Percentiles rank a stretch among this genome's conserved stretches.
Evolutionary conservation across 2,888 invertebrate genomes (phyloP).

Genomic region (Epirrita christyi): DNA sequence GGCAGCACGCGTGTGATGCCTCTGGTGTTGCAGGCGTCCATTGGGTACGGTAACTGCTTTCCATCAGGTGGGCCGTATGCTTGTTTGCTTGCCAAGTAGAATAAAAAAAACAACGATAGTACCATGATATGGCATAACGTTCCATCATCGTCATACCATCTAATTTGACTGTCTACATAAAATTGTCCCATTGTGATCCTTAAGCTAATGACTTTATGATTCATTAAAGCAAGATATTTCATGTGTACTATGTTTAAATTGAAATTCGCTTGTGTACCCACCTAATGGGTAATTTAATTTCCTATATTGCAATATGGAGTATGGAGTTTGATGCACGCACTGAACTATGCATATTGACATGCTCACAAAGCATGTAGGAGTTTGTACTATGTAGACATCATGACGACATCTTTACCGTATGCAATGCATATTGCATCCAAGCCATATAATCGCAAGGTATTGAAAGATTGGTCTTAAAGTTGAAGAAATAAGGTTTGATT

Average conservation of each 20-base stretch:
- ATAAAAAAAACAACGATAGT: too few species aligned
- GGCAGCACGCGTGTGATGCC: too few species aligned
- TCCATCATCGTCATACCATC: too few species aligned
- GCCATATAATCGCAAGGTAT: neutral
- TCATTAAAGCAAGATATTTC: neutral
- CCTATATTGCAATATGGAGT: constrained; percentile 6
- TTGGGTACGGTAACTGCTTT: too few species aligned
- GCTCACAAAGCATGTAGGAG: neutral
- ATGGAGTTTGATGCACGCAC: neutral
- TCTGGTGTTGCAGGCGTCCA: too few species aligned
- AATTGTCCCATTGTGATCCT: too few species aligned
- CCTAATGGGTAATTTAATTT: neutral
- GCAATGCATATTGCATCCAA: neutral
- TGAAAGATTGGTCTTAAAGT: neutral
- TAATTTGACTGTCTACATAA: too few species aligned
- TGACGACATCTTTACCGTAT: constrained; percentile 5
- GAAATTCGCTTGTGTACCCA: neutral
- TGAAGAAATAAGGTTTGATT: neutral
- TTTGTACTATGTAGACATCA: constrained; percentile 2
- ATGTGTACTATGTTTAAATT: neutral
- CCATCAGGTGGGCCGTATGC: too few species aligned
- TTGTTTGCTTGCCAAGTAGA: too few species aligned
- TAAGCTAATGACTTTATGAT: neutral
- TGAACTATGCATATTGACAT: constrained; percentile 2
- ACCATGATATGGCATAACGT: too few species aligned